Base-by-base conservation (phyloP, 1,140 invertebrate species). In the Hestina assimilis region DNA sequence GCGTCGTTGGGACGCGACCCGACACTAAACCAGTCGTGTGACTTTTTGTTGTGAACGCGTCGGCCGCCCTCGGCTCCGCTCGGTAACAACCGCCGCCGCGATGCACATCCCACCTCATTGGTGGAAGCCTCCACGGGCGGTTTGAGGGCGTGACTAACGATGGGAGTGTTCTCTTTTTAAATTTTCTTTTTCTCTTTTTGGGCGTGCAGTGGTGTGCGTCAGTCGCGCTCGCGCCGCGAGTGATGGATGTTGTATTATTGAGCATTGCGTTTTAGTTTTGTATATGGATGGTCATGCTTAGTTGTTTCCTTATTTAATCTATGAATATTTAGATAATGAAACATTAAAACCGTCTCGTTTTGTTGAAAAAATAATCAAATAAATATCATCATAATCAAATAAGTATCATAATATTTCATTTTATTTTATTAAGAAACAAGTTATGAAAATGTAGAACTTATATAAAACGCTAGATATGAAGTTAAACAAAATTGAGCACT, bases 181-280 rank as follows among this genome's bases (percentile, higher is more conserved):
- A 79, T 84, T 84, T 85, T 79, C 75, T 79, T 87, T 85, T 87
- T 83, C 76, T 80, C 78, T 77, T 85, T 87, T 85, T 85, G 80
- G 84, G 79, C 63, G 56, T 75, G 69, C 66, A 64, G 58, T 77
- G 62, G 80, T 83, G 82, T 83, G 82, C 66, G 81, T 82, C 71
- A 82, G 75, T 83, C 72, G 75, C 69, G 71, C 70, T 70, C 70
- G 68, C 73, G 69, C 64, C 69, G 66, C 66, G 63, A 28, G 54
- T 82, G 79, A 84, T 85, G 81, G 78, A 84, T 82, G 67, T 62
- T 62, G 59, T 58, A 63, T 68, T 58, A 71, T 69, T 54, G 64
- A 63, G 31, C 51, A 69, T 63, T 66, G 68, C 62, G 64, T 66
- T 61, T 26, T 38, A 21, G 24, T 33, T 50, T 15, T n/a, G n/a